Evolutionary conservation across 2,888 invertebrate genomes (phyloP), one percentile per base, ranked within the genome.

Genomic region (Andrena trimmerana): DNA sequence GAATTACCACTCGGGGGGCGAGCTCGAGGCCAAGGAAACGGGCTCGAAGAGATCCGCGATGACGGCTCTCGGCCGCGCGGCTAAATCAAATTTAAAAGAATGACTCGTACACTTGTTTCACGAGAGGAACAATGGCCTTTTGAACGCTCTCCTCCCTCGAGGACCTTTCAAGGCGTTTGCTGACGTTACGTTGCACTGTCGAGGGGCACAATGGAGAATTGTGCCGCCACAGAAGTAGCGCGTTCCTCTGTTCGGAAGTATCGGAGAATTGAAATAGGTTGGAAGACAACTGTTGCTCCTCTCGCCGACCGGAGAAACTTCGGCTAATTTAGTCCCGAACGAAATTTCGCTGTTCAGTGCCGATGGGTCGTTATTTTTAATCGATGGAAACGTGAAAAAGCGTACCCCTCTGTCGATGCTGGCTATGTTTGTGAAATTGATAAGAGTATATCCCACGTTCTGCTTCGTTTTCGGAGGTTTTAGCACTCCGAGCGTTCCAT

Each of bases 41-140:
- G 0, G 10, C 63, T n/a, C 29, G 42, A 52, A 10, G 77, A 52
- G 36, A 70, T 66, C 31, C 20, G 54, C 57, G 62, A 66, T 42
- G 76, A 68, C 62, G 73, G 70, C 13, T 27, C 33, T 16, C 7
- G 42, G 57, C 24, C 65, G 82, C 57, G 73, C 42, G 87, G 89
- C 77, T 87, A 90, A 92, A 92, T 93, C 91, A 92, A 93, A 93
- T 93, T 93, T 92, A 93, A 93, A 92, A 93, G 93, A 93, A 93
- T 93, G 92, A 93, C 93, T 93, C 89, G 92, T 86, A 89, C 88
- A 87, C 89, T 92, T 91, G 90, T 91, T 91, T 89, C 88, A 88
- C 78, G 81, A 85, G 72, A 72, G 85, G 90, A 90, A 92, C 91
- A 92, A 92, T 92, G 88, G 92, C 89, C 93, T 91, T 92, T 93